Conservation (phyloP, 1,140 invertebrate species). For the Hycleus phaleratus region DNA sequence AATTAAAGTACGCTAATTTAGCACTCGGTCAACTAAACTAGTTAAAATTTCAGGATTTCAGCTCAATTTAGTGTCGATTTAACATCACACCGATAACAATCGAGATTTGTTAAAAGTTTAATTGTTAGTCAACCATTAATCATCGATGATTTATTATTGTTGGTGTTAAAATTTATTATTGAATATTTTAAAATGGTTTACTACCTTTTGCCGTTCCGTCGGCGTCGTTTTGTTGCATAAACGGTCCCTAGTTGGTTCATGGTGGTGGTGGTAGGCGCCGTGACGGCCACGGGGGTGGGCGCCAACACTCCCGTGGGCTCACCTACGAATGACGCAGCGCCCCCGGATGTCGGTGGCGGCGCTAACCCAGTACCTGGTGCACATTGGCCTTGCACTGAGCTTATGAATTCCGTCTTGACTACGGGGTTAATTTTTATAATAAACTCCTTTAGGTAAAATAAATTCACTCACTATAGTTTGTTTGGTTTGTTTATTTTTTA, state of each 20-base stretch:
- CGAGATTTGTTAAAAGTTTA: not conserved
- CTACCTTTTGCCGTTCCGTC: slow-evolving; percentile 91
- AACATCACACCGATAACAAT: too few species aligned
- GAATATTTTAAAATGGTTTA: too few species aligned
- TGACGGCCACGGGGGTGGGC: slow-evolving; percentile 38
- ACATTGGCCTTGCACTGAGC: slow-evolving; percentile 37
- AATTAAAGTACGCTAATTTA: too few species aligned
- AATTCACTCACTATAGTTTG: not conserved
- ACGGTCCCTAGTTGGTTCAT: slow-evolving; percentile 89
- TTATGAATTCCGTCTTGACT: slow-evolving; percentile 37
- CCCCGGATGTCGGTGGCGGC: slow-evolving; percentile 21
- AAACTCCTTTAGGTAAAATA: too few species aligned
- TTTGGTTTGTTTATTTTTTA: not conserved
- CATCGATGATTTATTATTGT: not conserved
- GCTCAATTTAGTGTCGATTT: too few species aligned
- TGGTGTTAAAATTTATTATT: too few species aligned
- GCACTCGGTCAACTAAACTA: too few species aligned
- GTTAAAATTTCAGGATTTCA: too few species aligned
- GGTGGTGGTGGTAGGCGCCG: slow-evolving; percentile 36
- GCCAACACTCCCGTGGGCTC: slow-evolving; percentile 32
- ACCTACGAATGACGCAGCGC: slow-evolving; percentile 32
- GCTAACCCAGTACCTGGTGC: slow-evolving; percentile 21
- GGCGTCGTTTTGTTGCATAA: slow-evolving; percentile 86
- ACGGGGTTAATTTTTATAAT: not conserved
- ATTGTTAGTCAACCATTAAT: not conserved